phyloP scores from a whole-genome alignment of 2,888 invertebrate species.

The Ophioninae sp. region DNA sequence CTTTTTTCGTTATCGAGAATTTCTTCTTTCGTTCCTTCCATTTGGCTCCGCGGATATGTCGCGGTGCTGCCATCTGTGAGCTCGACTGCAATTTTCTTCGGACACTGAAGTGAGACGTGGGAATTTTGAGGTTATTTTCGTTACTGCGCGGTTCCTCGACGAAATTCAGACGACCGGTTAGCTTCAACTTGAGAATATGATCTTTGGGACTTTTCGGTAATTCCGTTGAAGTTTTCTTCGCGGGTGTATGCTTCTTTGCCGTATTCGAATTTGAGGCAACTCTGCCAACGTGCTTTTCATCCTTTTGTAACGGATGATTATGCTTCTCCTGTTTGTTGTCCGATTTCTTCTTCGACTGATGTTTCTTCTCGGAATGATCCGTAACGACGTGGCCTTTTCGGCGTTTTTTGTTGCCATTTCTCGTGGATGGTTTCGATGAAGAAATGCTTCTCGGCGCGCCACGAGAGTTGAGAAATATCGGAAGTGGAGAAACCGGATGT shows the following conservation, averaged over 20 bases:
- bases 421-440: slow-evolving; percentile 5
- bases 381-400: background rate
- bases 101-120: slow-evolving; percentile 35
- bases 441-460: background rate
- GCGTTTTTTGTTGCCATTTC: background rate
- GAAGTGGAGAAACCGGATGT: background rate
- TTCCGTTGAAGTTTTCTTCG: background rate
- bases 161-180: slow-evolving; percentile 43
- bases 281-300: background rate
- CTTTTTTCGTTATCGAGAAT: background rate
- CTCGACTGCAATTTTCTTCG: slow-evolving; percentile 58
- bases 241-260: slow-evolving; percentile 13
- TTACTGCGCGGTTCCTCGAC: slow-evolving; percentile 15
- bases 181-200: slow-evolving; percentile 28
- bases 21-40: background rate
- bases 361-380: background rate
- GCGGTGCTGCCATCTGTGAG: slow-evolving; percentile 22
- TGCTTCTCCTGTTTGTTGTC: slow-evolving; percentile 7
- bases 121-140: slow-evolving; percentile 4
- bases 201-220: background rate
- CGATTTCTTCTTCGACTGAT: slow-evolving; percentile 2
- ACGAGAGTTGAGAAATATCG: background rate
- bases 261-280: background rate
- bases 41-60: background rate
- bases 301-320: slow-evolving; percentile 18